These are phyloP conservation scores for Microctenopoma stevenorrisi DNA, from an alignment of 2,797 vertebrate species.

Conservation along the genomic window DNA sequence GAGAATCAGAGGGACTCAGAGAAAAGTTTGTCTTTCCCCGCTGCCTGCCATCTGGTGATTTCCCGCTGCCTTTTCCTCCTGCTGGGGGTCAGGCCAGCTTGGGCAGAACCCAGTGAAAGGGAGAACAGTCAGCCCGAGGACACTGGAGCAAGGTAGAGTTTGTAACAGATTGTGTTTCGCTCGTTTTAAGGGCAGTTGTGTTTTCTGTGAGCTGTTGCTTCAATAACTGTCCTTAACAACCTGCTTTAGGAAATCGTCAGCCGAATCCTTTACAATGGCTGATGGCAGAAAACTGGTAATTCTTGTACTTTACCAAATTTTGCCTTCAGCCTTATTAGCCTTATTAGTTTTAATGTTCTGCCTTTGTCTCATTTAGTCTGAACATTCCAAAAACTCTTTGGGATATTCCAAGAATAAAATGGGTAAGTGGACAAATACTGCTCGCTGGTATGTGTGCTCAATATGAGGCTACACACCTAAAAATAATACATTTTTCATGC, in stretches of 20 bases:
- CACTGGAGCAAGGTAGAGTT: constrained; percentile 66
- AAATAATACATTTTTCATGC: too few relatives aligned
- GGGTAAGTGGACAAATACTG: constrained; percentile 67
- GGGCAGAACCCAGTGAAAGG: constrained; percentile 76
- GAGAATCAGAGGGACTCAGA: constrained; percentile 72
- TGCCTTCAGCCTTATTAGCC: not conserved
- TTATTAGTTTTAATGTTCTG: constrained; percentile 12
- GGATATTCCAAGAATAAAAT: constrained; percentile 81
- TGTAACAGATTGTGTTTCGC: not conserved
- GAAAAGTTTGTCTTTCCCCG: constrained; percentile 80
- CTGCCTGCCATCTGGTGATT: constrained; percentile 84
- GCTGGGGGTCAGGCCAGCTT: constrained; percentile 83
- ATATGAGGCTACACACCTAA: too few relatives aligned
- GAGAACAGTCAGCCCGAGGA: constrained; percentile 45
- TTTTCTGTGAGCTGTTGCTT: constrained; percentile 8
- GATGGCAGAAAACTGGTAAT: constrained; percentile 71
- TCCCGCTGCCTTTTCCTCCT: constrained; percentile 86
- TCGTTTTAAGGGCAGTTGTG: constrained; percentile 7
- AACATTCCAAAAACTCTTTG: constrained; percentile 72
- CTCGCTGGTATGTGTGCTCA: not conserved
- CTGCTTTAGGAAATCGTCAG: constrained; percentile 60
- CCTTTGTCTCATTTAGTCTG: constrained; percentile 71
- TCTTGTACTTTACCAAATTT: not conserved
- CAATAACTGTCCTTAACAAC: constrained; percentile 12
- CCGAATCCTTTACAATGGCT: constrained; percentile 57